Evolutionary conservation across 2,113 vertebrate species (phyloP), one percentile per base, ranked within the genome.

Genomic region (Proterorhinus semilunaris): DNA sequence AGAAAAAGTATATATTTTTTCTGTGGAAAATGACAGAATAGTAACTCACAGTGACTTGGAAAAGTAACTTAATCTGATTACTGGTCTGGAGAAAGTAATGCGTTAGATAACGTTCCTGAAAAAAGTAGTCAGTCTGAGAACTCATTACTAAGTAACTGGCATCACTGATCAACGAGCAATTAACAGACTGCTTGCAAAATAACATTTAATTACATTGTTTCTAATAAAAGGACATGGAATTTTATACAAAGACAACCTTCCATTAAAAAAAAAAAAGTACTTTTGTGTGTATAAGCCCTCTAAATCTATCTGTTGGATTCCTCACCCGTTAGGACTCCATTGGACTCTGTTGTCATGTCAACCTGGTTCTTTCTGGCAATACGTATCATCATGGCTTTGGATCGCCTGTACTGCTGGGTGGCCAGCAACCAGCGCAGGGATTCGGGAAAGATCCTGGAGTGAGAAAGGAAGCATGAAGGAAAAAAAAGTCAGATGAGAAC

Each of bases 361-460:
- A 95, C 93, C 78, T 84, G 88, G 90, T 98, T 98, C 89, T 93
- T 97, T 79, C 88, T 93, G 0, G 93, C 94, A 54, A 98, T 93
- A 68, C 85, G 90, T 72, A 96, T 89, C 90, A 99, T 96, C 88
- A 97, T 92, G 54, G 91, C 92, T 91, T 96, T 98, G 42, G 96
- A 94, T 6, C 94, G 82, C 69, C 93, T 92, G 85, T 96, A 97
- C 84, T 98, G 97, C 73, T 97, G 95, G 11, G 98, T 99, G 79
- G 96, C 96, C 93, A 99, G 93, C 78, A 98, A 86, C 98, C 98
- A 99, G 69, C 96, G 94, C 73, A 99, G 90, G 4, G 98, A 99
- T 87, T 99, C 98, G 0, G 97, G 98, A 76, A 99, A 98, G 80
- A 99, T 85, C 94, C 98, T 99, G 57, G 12, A 48, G 17, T n/a